A percentile compares a stretch with the other conserved stretches of the same genome.
Conservation (phyloP, 2,888 invertebrate species). For the Chironomus riparius region DNA sequence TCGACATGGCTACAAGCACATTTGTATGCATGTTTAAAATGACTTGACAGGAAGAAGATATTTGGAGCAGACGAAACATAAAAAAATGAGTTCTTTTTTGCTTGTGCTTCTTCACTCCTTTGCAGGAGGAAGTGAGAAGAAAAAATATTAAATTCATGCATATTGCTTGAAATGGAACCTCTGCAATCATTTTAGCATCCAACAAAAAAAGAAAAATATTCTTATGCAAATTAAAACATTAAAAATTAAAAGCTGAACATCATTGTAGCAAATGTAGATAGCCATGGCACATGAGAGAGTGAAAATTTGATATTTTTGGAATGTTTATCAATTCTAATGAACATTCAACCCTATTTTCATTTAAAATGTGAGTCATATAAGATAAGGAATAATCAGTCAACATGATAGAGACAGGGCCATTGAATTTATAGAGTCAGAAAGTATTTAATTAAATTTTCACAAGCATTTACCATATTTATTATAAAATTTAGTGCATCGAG, state of each 20-base stretch:
- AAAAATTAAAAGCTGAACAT: neutral
- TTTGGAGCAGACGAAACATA: no score
- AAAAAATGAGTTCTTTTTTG: no score
- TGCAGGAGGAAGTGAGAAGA: no score
- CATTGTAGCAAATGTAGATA: neutral
- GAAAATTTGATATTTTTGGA: neutral
- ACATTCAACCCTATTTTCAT: no score
- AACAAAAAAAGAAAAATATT: neutral
- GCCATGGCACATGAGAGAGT: neutral
- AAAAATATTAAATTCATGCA: neutral
- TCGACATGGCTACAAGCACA: no score
- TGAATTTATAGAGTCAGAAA: neutral
- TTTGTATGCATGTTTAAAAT: no score
- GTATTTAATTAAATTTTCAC: neutral
- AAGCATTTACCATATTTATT: neutral
- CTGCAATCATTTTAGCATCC: neutral
- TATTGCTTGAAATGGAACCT: neutral
- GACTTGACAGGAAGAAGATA: no score
- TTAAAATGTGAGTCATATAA: no score
- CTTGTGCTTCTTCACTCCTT: no score
- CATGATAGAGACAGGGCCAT: no score
- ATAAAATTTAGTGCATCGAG: neutral
- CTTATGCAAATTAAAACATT: neutral
- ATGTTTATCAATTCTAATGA: no score
- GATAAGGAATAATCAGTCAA: no score